Evolutionary conservation across 1,140 invertebrate species (phyloP), one percentile per base, ranked within the genome.

Genomic region (Drosophila varians): DNA sequence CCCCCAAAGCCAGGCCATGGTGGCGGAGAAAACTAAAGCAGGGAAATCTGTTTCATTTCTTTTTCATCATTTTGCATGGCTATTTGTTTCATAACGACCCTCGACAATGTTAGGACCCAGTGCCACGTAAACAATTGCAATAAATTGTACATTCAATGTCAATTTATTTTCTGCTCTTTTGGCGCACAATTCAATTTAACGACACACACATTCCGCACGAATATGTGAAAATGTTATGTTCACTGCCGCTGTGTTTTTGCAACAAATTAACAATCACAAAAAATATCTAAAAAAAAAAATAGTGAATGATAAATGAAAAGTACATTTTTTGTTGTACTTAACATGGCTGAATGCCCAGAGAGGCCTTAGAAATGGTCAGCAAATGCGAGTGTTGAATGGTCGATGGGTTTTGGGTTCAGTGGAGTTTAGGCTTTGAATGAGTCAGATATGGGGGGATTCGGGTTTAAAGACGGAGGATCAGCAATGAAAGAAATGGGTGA

Each of bases 91-190:
- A 73, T 52, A 77, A 49, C 69, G 45, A 64, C 61, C 62, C 64
- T 58, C 56, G 42, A 77, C 77, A 64, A 60, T 82, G 60, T 70
- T 56, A 34, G 54, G 26, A 56, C 26, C 61, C 76, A 57, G 16
- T 61, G 62, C 58, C 74, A 62, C 64, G 79, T 60, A 83, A 77
- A 75, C 79, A 84, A 83, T 84, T 83, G 84, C 79, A 84, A 83
- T 83, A 84, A 83, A 83, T 83, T 83, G 42, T 68, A 72, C 70
- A 77, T 66, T 84, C 79, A 83, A 84, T 83, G 79, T 75, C 79
- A 83, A 83, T 83, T 83, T 83, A 84, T 83, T 84, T 83, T 74
- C 45, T 77, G 71, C 74, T 66, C 52, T 62, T 77, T 77, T 47
- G 60, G 66, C 58, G 68, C 71, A 72, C 79, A 73, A 75, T 83